Base-by-base conservation (phyloP, 2,113 vertebrate species). In the Syngnathus scovelli region DNA sequence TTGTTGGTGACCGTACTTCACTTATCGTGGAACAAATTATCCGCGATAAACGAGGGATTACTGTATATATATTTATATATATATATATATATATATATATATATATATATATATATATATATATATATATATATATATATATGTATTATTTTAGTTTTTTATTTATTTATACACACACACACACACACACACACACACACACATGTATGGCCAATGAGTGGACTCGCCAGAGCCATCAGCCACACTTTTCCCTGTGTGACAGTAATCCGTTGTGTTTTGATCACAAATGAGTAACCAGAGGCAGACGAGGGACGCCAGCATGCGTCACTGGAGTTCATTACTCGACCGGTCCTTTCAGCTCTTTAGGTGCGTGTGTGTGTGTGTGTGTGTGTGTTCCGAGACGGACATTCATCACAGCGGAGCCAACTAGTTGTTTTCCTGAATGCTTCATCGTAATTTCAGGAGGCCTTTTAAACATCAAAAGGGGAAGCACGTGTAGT, bases 281-380 rank as follows among this genome's bases (percentile, higher is more conserved):
- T 79, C 68, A 83, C 76, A 85, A 67, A 68, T 68, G 70, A 73
- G 71, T 68, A 77, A 79, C 73, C 74, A 72, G 41, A 59, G 59
- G 62, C 27, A 18, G 11, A 33, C 6, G 2, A 36, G 59, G 69
- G 58, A 41, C 55, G 48, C 43, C 69, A 11, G 23, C 55, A 4
- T 41, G 60, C 23, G 37, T 72, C 80, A 70, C 70, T 69, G 33
- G 60, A 78, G 72, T 71, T 79, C 75, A 82, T 81, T 81, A 78
- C 49, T 67, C 8, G 12, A 55, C 56, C 41, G 1, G 58, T 70
- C 37, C 33, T 73, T 72, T 65, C 66, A 6, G 23, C 15, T 19
- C 1, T 81, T 78, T 62, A 81, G 73, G 83, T 83, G n/a, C n/a
- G n/a, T n/a, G n/a, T n/a, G n/a, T n/a, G 84, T 84, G 82, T 80